Evolutionary conservation across 2,797 vertebrate species (phyloP).

Genomic region (Lagorchestes hirsutus): DNA sequence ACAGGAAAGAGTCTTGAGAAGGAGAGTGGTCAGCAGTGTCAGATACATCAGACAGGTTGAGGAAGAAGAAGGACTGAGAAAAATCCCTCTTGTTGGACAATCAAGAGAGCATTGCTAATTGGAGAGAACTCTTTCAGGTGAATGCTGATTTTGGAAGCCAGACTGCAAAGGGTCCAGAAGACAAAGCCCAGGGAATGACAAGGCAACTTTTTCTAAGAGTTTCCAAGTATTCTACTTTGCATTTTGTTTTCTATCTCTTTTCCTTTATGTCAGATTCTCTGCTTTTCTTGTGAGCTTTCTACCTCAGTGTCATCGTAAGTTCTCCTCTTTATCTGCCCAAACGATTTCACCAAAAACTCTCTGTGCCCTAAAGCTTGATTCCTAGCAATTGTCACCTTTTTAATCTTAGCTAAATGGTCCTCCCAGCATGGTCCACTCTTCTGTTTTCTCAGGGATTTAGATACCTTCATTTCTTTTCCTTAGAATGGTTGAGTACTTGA

Average conservation of each 20-base stretch:
- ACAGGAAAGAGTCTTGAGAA: background rate
- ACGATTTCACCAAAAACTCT: background rate
- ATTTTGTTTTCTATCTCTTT: background rate
- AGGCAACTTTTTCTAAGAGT: background rate
- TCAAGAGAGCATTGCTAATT: background rate
- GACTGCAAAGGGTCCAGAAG: background rate
- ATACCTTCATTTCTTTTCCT: background rate
- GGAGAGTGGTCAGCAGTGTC: background rate
- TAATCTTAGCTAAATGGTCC: background rate
- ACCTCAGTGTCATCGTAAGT: background rate
- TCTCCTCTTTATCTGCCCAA: constrained; percentile 9
- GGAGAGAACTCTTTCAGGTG: background rate
- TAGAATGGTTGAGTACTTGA: background rate
- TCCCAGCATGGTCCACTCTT: background rate
- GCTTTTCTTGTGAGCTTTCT: background rate
- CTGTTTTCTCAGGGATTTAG: background rate
- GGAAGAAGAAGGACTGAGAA: background rate
- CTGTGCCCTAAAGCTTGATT: background rate
- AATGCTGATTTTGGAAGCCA: background rate
- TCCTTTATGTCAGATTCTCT: background rate
- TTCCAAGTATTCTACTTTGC: background rate
- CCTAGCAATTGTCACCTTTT: background rate
- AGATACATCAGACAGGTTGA: background rate
- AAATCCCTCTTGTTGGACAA: background rate
- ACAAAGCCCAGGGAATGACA: background rate